Percentiles rank a stretch among this genome's conserved stretches.
Conservation (phyloP, 2,888 invertebrate species). For the Acronicta alni region DNA sequence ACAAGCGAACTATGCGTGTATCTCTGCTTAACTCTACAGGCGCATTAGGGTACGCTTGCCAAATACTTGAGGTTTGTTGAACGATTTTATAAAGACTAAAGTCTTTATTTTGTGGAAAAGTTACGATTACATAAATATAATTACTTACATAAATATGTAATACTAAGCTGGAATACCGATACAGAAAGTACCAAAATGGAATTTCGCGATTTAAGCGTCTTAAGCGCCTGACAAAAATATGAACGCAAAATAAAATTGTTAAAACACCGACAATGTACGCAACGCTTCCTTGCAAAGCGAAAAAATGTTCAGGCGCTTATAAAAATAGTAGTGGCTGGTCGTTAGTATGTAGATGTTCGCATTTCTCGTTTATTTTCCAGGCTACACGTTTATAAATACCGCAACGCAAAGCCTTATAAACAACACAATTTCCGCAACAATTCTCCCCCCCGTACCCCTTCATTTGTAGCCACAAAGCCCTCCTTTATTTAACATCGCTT, state of each 20-base stretch:
- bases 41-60: too few species aligned
- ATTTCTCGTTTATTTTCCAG: conserved; percentile 34
- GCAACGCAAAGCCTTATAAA: conserved; percentile 50
- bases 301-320: conserved; percentile 22
- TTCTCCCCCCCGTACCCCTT: conserved; percentile 51
- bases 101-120: too few species aligned
- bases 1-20: too few species aligned
- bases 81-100: too few species aligned
- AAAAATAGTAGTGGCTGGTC: conserved; percentile 11
- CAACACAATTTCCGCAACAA: conserved; percentile 66
- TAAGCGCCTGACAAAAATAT: conserved; percentile 28
- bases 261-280: background rate
- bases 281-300: conserved; percentile 5
- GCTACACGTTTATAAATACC: conserved; percentile 38
- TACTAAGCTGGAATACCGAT: too few species aligned
- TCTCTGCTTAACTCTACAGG: too few species aligned
- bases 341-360: conserved; percentile 22
- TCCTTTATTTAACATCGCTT: conserved; percentile 29
- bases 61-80: too few species aligned
- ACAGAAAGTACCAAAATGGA: conserved; percentile 7
- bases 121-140: too few species aligned
- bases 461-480: conserved; percentile 54
- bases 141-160: too few species aligned
- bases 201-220: background rate
- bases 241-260: conserved; percentile 18